These are phyloP conservation scores for Furcula furcula DNA, from an alignment of 2,888 invertebrate genomes.

Conservation along the genomic window DNA sequence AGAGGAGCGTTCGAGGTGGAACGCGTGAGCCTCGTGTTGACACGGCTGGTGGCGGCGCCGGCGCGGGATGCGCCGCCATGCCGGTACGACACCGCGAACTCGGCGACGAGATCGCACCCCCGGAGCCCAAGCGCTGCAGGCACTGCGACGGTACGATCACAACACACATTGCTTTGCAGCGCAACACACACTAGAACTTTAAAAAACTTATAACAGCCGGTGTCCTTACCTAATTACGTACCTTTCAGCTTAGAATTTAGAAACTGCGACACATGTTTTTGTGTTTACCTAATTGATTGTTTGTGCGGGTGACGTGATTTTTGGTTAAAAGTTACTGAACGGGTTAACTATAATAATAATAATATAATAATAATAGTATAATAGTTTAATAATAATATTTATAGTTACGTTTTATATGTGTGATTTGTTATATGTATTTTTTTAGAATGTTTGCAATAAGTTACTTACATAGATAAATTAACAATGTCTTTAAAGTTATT, in stretches of 20 bases:
- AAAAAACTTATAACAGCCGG: slow-evolving; percentile 28
- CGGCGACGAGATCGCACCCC: slow-evolving; percentile 82
- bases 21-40: slow-evolving; percentile 59
- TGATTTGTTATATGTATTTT: too few relatives aligned
- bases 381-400: too few relatives aligned
- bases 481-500: too few relatives aligned
- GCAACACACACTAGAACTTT: slow-evolving; percentile 33
- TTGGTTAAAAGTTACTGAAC: too few relatives aligned
- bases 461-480: too few relatives aligned
- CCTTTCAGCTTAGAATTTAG: slow-evolving; percentile 22
- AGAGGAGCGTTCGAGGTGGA: slow-evolving; percentile 68
- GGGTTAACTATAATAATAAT: too few relatives aligned
- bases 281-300: too few relatives aligned
- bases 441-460: too few relatives aligned
- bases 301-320: too few relatives aligned
- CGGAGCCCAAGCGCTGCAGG: slow-evolving; percentile 95
- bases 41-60: slow-evolving; percentile 71
- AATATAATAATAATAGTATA: too few relatives aligned
- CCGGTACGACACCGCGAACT: slow-evolving; percentile 82
- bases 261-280: slow-evolving; percentile 7
- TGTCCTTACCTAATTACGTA: slow-evolving; percentile 22
- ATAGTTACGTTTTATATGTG: too few relatives aligned
- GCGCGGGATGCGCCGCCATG: slow-evolving; percentile 82
- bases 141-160: slow-evolving; percentile 91
- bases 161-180: slow-evolving; percentile 38